phyloP scores from a whole-genome alignment of 2,888 invertebrate genomes.

The Mycalesis mineus region DNA sequence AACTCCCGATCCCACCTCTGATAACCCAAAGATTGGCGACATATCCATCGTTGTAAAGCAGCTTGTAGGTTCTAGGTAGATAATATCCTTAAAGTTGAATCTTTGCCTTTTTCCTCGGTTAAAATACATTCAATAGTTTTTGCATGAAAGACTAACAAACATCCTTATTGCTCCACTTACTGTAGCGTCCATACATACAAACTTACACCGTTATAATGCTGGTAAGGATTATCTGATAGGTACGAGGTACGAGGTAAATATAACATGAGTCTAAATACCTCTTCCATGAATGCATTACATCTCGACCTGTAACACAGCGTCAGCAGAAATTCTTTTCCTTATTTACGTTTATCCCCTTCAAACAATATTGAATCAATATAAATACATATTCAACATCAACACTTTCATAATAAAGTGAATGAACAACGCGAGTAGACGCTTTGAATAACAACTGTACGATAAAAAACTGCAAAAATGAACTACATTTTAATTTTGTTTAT shows the following conservation, averaged over 20 bases:
- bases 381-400: neutral
- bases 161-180: too few relatives aligned
- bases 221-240: too few relatives aligned
- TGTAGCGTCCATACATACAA: too few relatives aligned
- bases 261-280: too few relatives aligned
- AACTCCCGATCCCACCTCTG: slow-evolving; percentile 52
- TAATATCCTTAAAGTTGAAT: too few relatives aligned
- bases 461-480: neutral
- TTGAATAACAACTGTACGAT: neutral
- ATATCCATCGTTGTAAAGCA: slow-evolving; percentile 20
- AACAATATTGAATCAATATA: neutral
- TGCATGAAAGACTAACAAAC: too few relatives aligned
- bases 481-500: neutral
- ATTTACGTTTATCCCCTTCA: neutral
- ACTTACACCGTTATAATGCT: too few relatives aligned
- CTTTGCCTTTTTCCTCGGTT: too few relatives aligned
- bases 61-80: too few relatives aligned
- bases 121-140: too few relatives aligned
- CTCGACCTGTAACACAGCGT: neutral
- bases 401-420: neutral
- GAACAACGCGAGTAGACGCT: neutral
- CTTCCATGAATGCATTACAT: too few relatives aligned
- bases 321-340: neutral
- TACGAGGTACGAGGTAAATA: too few relatives aligned
- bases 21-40: slow-evolving; percentile 45